Evolutionary conservation across 2,888 invertebrate genomes (phyloP), one percentile per base, ranked within the genome.

Genomic region (Hyposoter didymator): DNA sequence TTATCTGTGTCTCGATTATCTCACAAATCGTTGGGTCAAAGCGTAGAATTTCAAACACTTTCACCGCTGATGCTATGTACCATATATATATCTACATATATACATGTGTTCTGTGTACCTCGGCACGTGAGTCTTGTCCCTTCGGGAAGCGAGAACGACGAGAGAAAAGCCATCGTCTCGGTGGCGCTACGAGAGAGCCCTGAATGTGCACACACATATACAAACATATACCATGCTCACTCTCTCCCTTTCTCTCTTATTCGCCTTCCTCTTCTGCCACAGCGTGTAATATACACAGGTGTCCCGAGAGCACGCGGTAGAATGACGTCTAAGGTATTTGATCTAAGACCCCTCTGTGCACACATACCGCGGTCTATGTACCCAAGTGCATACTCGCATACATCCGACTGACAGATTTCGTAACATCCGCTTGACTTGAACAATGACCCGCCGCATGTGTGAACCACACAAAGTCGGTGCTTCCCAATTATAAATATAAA

Each of bases 41-140:
- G 76, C 75, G 39, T 64, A 66, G 70, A 78, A 84, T 84, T 78
- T 84, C 66, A 82, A 86, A 85, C 82, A 87, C 87, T 87, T 87
- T 87, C 87, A 84, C 87, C 82, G 70, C 66, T 67, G 52, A 62
- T 55, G 73, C 52, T 66, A 55, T 55, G 52, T 22, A 6, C 28
- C 17, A 49, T 52, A 49, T 72, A 28, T 74, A 82, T 47, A 28
- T 74, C 75, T 47, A 70, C 45, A 19, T 55, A 45, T 67, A 69
- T 67, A 52, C 10, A 35, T 47, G 43, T 22, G 12, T 39, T 28
- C 22, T 35, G 17, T 66, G 45, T 47, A 74, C 74, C 47, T 73
- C 43, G 69, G 35, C 76, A 66, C 70, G 76, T 81, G 81, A 59
- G 47, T 80, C 45, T 66, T 64, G 84, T 76, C 76, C 64, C 47